phyloP scores from a whole-genome alignment of 2,113 vertebrate species.

The Sardina pilchardus region DNA sequence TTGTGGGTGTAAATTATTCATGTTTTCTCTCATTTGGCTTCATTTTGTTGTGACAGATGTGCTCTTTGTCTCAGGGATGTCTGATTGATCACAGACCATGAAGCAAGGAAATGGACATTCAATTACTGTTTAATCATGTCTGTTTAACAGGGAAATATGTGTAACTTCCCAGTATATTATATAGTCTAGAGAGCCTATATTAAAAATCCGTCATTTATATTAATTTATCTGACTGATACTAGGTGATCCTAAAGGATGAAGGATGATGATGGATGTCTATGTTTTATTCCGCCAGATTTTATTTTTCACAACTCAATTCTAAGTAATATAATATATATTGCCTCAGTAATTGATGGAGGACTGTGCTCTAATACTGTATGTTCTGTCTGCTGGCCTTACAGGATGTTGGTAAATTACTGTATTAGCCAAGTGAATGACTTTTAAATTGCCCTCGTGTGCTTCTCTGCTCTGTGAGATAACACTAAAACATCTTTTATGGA shows the following conservation, averaged over 20 bases:
- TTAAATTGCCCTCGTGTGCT: not conserved
- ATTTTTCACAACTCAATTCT: not conserved
- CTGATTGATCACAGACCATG: slow-evolving; percentile 5
- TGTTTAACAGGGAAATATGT: not conserved
- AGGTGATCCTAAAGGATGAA: not conserved
- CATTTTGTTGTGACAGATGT: not conserved
- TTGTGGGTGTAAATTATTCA: not conserved
- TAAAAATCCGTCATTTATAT: not conserved
- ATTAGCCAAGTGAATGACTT: not conserved
- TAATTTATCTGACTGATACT: not conserved
- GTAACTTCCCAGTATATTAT: not conserved
- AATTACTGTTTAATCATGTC: not conserved
- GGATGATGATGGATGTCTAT: not conserved
- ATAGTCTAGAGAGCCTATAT: not conserved
- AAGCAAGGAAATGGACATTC: not conserved
- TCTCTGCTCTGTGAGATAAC: not conserved
- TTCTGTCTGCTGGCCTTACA: slow-evolving; percentile 2
- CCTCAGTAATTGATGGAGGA: not conserved
- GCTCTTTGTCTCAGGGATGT: slow-evolving; percentile 19
- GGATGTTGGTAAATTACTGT: slow-evolving; percentile 3
- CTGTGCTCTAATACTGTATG: not conserved
- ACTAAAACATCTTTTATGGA: not conserved
- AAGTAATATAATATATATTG: not conserved
- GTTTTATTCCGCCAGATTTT: not conserved
- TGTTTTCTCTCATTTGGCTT: not conserved